Evolutionary conservation across 2,888 invertebrate species (phyloP).

Genomic region (Callimorpha dominula): DNA sequence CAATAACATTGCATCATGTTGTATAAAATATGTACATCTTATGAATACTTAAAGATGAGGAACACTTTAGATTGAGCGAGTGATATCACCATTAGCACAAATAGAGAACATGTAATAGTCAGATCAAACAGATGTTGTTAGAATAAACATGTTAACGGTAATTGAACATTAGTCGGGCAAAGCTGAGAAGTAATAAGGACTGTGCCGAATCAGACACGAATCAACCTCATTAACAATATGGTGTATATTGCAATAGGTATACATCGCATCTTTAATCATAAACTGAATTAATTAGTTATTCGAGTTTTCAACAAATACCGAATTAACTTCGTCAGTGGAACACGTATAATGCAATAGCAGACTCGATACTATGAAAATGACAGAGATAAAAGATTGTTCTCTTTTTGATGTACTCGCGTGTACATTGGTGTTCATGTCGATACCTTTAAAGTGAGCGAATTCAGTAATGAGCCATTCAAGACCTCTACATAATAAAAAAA

Average conservation of each 20-base stretch:
- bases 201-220: constrained; percentile 5
- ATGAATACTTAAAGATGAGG: constrained; percentile 4
- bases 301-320: no score
- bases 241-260: neutral
- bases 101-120: constrained; percentile 1
- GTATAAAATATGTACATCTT: neutral
- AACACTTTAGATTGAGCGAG: constrained; percentile 10
- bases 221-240: constrained; percentile 12
- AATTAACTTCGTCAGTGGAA: no score
- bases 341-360: no score
- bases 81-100: constrained; percentile 3
- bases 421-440: no score
- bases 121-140: constrained; percentile 19
- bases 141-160: constrained; percentile 17
- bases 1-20: neutral
- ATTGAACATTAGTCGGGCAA: constrained; percentile 14
- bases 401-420: no score
- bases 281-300: no score
- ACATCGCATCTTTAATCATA: no score
- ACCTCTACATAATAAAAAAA: no score
- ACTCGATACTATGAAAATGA: no score
- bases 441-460: no score
- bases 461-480: no score
- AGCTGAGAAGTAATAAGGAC: constrained; percentile 17
- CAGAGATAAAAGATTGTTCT: no score